Base-by-base conservation (phyloP, 2,888 invertebrate genomes). In the Trichacis sp. region DNA sequence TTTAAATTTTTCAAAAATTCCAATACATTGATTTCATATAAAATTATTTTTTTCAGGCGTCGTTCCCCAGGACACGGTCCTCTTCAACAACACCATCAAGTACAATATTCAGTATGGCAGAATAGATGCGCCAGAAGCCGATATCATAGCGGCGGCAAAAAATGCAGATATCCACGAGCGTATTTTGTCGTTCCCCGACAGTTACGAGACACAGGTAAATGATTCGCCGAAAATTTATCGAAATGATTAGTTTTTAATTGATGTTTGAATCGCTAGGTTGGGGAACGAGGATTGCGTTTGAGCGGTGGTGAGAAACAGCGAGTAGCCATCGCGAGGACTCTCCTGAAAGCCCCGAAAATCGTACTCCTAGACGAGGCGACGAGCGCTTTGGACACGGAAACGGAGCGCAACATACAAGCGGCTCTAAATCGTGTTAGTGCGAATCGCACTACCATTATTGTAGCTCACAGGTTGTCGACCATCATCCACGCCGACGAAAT, bases 251-350 rank as follows among this genome's bases (percentile, higher is more conserved):
- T n/a, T n/a, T n/a, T n/a, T n/a, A n/a, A n/a, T n/a, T n/a, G n/a
- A n/a, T n/a, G n/a, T n/a, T n/a, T n/a, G n/a, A n/a, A n/a, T n/a
- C n/a, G n/a, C n/a, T 65, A 93, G 90, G 95, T 98, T 15, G 98
- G 98, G 4, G 98, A 98, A 85, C 88, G 98, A 79, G 98, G 98
- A 3, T 85, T 98, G 59, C 91, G 97, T 68, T 86, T 98, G 63
- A 97, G 97, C 81, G 98, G 98, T 1, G 98, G 98, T 1, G 98
- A 98, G 83, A 98, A 99, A 79, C 98, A 99, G 83, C 88, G 98
- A 70, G 95, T 98, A 58, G 98, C 98, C 0, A 98, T 98, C 69
- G 98, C 98, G 0, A 87, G 98, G 67, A 98, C 98, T 0, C 88
- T 99, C 18, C 87, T 99, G 18, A 98, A 98, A 84, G 89, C 94